Evolutionary conservation across 1,140 invertebrate species (phyloP), one percentile per base, ranked within the genome.

Genomic region (Drosophila saltans): DNA sequence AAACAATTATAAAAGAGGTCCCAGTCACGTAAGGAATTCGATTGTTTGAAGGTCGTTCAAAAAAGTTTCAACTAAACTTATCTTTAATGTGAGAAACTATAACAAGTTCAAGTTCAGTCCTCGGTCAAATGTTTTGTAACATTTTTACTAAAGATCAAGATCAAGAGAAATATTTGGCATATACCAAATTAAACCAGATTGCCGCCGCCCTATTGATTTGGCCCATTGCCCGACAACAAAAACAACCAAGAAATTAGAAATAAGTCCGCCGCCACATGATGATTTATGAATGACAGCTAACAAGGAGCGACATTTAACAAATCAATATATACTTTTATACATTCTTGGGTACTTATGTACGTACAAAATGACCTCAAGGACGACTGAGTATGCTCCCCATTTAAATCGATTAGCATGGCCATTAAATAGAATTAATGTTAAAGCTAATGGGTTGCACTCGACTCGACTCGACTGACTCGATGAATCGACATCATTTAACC

Each of bases 241-340:
- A 52, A 24, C 21, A 52, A n/a, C 4, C 10, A n/a, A 43, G 21
- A 28, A 36, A 10, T 36, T 64, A 45, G 48, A 8, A 4, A 10
- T 21, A 48, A 9, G 9, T 7, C 16, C 40, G 16, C 21, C 26
- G 33, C 60, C 60, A 16, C 66, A 71, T 75, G 56, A 72, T 85
- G 82, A 85, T 86, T 85, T 85, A 86, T 72, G 48, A 78, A 67
- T 86, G 82, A 81, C 82, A 85, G 75, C 63, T 78, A 68, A 77
- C 74, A 72, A 78, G 75, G 75, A 58, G 75, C 75, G 63, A 63
- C 78, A 40, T 40, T 64, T n/a, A 63, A 43, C 40, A 62, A 48
- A 78, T 78, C 75, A 69, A 78, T 78, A 78, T 61, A 52, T 59
- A 58, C 64, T 58, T 58, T 62, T 21, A 24, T 48, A 45, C 6